Conservation (phyloP, 2,888 invertebrate genomes). For the Chromoteleia sp. region DNA sequence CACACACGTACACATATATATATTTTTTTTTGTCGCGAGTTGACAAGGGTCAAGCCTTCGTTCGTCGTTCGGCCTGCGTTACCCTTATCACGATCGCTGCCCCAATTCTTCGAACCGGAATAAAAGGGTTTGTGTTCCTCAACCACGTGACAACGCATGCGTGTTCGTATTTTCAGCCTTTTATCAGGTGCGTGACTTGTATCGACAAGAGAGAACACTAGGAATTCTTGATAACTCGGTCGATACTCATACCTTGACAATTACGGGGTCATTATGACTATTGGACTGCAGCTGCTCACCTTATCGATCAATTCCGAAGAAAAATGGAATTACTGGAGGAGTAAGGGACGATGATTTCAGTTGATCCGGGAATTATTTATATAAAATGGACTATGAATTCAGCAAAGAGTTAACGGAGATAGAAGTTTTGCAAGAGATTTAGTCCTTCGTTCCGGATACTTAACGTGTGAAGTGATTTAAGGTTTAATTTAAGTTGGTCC, state of each 20-base stretch:
- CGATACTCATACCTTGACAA: slow-evolving; percentile 53
- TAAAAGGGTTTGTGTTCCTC: slow-evolving; percentile 70
- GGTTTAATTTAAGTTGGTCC: slow-evolving; percentile 15
- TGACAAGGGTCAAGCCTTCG: slow-evolving; percentile 75
- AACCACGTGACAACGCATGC: slow-evolving; percentile 68
- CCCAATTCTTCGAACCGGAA: slow-evolving; percentile 75
- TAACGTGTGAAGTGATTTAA: slow-evolving; percentile 9
- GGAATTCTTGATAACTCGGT: slow-evolving; percentile 54
- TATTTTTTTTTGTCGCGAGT: slow-evolving; percentile 21
- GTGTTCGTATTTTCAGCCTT: slow-evolving; percentile 63
- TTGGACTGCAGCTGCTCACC: slow-evolving; percentile 47
- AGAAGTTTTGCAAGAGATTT: slow-evolving; percentile 2
- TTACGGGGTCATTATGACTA: slow-evolving; percentile 40
- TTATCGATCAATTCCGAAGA: slow-evolving; percentile 16
- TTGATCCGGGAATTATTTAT: slow-evolving; percentile 16
- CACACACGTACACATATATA: background rate
- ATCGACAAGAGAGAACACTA: slow-evolving; percentile 53
- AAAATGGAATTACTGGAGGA: background rate
- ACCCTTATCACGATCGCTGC: slow-evolving; percentile 76
- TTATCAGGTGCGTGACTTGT: slow-evolving; percentile 68
- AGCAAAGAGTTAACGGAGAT: slow-evolving; percentile 1
- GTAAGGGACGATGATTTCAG: slow-evolving; percentile 1
- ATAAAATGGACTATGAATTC: slow-evolving; percentile 24
- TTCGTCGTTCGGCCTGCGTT: slow-evolving; percentile 73
- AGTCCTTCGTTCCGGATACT: slow-evolving; percentile 21